Conservation (phyloP, 1,140 invertebrate genomes). For the Cecropterus lyciades region DNA sequence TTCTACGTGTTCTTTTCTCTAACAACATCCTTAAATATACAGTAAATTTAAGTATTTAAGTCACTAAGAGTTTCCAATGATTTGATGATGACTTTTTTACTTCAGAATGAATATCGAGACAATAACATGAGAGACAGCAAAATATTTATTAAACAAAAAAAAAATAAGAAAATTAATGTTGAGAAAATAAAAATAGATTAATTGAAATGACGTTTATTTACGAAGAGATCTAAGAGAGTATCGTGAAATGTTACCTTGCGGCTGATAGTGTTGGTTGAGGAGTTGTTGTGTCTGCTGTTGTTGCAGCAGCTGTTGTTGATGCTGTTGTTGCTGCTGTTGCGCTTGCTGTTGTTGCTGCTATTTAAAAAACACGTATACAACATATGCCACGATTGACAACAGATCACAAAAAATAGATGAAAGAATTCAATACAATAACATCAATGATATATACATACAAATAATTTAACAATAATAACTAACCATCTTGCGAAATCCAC, state of each 20-base stretch:
- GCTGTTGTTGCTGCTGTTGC: conserved; percentile 60
- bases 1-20: no score
- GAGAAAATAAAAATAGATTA: no score
- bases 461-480: background rate
- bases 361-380: background rate
- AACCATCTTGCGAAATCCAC: background rate
- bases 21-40: no score
- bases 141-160: no score
- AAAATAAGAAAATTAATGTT: no score
- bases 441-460: background rate
- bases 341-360: conserved; percentile 53
- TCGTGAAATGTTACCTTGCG: conserved; percentile 61
- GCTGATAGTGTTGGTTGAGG: conserved; percentile 66
- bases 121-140: no score
- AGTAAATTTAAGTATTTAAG: no score
- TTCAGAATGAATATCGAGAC: no score
- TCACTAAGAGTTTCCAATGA: no score
- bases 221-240: background rate
- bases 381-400: background rate
- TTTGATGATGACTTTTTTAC: no score
- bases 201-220: no score
- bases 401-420: background rate
- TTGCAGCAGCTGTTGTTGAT: conserved; percentile 63
- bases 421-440: background rate
- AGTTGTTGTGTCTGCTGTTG: conserved; percentile 72